Evolutionary conservation across 2,888 invertebrate genomes (phyloP).

Genomic region (Serrognathus titanus): DNA sequence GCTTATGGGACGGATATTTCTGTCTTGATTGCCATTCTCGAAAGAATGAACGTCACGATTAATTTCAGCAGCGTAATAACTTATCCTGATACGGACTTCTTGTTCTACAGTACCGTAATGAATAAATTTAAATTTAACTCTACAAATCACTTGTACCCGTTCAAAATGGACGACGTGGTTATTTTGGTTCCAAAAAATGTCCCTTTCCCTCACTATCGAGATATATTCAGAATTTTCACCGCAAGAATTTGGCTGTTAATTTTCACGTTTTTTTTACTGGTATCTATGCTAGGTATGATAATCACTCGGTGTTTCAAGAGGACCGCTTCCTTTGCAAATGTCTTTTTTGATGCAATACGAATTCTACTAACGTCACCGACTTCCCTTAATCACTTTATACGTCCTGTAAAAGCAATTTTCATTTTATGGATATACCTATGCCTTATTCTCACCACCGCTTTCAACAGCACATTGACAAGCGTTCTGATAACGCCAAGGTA

Average conservation of each 20-base stretch:
- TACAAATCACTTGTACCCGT: not conserved
- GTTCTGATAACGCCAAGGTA: conserved; percentile 3
- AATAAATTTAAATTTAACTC: not conserved
- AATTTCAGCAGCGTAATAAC: no score
- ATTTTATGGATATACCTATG: conserved; percentile 2
- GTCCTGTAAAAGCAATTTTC: not conserved
- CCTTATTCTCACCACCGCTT: conserved; percentile 5
- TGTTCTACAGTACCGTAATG: no score
- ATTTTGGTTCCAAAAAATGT: not conserved
- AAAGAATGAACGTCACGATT: no score
- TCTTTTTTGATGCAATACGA: no score
- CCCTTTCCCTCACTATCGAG: not conserved
- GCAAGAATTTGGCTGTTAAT: not conserved
- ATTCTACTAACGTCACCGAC: no score
- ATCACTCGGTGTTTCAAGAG: no score
- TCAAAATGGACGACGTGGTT: not conserved
- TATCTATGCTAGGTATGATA: no score
- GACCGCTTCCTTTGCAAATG: no score
- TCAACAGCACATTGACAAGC: not conserved
- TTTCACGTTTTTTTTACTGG: not conserved
- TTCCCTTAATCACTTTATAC: no score
- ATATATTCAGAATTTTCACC: not conserved
- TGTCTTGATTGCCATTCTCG: not conserved
- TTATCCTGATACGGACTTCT: no score
- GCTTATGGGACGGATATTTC: not conserved